A percentile compares a stretch with the other conserved stretches of the same genome.
These are phyloP conservation scores for Hippopotamyrus pictus DNA, from an alignment of 2,797 vertebrate genomes.

Conservation along the genomic window DNA sequence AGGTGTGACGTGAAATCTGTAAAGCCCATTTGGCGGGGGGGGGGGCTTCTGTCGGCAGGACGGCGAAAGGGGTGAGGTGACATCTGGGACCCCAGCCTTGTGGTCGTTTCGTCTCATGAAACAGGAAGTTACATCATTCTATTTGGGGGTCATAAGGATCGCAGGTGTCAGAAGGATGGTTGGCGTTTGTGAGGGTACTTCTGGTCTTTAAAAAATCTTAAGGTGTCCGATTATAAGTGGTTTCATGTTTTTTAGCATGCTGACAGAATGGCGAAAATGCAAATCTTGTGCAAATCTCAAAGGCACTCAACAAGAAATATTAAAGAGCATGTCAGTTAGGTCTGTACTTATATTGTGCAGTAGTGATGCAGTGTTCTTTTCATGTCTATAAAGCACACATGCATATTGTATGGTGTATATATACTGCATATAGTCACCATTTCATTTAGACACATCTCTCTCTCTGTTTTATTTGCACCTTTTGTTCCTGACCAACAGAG, in stretches of 20 bases:
- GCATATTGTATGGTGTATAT: not conserved
- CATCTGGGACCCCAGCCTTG: not conserved
- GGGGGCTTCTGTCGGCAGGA: not conserved
- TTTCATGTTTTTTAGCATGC: constrained; percentile 31
- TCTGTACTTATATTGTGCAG: not conserved
- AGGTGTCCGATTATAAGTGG: constrained; percentile 37
- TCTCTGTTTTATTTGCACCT: not conserved
- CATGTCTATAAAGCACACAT: not conserved
- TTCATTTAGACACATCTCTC: not conserved
- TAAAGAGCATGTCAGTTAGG: constrained; percentile 29
- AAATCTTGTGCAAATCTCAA: too few relatives aligned
- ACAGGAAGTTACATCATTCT: not conserved
- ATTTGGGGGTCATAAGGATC: not conserved
- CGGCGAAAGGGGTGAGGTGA: not conserved
- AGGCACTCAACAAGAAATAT: constrained; percentile 44
- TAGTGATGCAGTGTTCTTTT: not conserved
- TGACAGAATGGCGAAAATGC: constrained; percentile 42
- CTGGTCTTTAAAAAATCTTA: constrained; percentile 24
- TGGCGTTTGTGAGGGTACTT: not conserved
- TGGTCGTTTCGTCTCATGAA: not conserved
- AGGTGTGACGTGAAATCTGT: not conserved
- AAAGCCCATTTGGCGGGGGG: not conserved
- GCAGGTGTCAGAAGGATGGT: not conserved
- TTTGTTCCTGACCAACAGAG: not conserved
- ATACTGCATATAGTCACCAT: not conserved